A percentile compares a stretch with the other conserved stretches of the same genome.
Conservation (phyloP, 2,113 vertebrate species). For the Osmerus mordax region DNA sequence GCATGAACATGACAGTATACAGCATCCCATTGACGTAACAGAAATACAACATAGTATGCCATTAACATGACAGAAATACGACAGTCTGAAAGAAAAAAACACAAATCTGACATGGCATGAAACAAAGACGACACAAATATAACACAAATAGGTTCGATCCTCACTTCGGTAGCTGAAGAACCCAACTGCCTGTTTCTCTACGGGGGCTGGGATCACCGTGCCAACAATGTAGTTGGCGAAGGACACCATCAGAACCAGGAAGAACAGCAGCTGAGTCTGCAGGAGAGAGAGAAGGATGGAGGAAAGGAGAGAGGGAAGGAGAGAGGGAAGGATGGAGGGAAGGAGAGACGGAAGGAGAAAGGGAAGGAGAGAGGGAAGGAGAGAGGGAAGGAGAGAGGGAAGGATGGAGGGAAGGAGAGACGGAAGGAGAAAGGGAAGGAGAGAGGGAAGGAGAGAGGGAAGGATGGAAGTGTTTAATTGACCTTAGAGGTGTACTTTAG, state of each 20-base stretch:
- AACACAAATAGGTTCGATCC: neutral
- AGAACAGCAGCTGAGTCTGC: slow-evolving; percentile 72
- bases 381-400: neutral
- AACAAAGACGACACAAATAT: neutral
- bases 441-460: neutral
- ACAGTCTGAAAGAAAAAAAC: neutral
- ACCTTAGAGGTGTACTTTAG: neutral
- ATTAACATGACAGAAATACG: too few relatives aligned
- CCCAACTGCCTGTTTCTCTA: slow-evolving; percentile 61
- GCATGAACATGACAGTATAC: neutral
- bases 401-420: neutral
- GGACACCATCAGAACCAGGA: slow-evolving; percentile 66
- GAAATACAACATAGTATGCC: neutral
- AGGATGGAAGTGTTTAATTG: neutral
- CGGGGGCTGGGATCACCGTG: slow-evolving; percentile 57
- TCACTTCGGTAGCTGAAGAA: slow-evolving; percentile 71
- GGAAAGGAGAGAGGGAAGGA: neutral
- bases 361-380: neutral
- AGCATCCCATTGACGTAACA: neutral
- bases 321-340: neutral
- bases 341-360: neutral
- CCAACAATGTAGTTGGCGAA: slow-evolving; percentile 72
- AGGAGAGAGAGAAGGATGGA: neutral
- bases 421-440: too few relatives aligned
- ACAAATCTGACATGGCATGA: neutral